Conservation (phyloP, 2,797 vertebrate species). For the Acanthiza pusilla region DNA sequence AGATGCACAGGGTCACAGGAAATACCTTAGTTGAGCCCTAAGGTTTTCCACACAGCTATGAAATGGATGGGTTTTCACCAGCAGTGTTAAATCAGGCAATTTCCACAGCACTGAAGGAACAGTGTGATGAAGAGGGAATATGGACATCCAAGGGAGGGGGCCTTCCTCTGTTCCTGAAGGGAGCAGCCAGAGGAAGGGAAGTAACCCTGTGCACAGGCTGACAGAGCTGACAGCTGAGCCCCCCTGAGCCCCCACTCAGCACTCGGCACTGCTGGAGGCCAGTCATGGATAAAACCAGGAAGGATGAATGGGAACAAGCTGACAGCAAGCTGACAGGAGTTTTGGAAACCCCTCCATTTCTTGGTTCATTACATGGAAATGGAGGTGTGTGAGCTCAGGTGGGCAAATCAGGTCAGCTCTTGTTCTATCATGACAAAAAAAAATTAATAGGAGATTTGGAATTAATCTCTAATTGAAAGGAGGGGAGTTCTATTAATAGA, state of each 20-base stretch:
- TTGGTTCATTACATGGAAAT: neutral
- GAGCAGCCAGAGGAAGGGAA: neutral
- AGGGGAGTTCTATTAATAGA: neutral
- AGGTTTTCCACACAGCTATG: accelerated
- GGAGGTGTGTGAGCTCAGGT: neutral
- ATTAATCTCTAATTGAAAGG: accelerated
- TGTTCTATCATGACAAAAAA: accelerated
- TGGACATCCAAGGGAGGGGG: accelerated
- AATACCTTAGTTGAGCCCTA: neutral
- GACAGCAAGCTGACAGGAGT: neutral
- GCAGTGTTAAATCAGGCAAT: accelerated
- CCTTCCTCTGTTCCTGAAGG: neutral
- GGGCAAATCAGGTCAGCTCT: neutral
- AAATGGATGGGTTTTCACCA: neutral
- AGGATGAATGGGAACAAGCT: accelerated
- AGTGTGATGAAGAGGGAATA: accelerated
- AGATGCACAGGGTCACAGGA: neutral
- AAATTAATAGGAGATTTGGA: neutral
- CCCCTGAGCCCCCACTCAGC: accelerated
- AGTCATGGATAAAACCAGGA: neutral
- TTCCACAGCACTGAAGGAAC: neutral
- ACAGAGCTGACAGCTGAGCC: neutral
- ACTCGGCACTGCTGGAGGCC: neutral
- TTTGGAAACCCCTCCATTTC: neutral
- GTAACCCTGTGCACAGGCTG: accelerated